A percentile compares a stretch with the other conserved stretches of the same genome.
Conservation (phyloP, 2,888 invertebrate species). For the Mechanitis mazaeus region DNA sequence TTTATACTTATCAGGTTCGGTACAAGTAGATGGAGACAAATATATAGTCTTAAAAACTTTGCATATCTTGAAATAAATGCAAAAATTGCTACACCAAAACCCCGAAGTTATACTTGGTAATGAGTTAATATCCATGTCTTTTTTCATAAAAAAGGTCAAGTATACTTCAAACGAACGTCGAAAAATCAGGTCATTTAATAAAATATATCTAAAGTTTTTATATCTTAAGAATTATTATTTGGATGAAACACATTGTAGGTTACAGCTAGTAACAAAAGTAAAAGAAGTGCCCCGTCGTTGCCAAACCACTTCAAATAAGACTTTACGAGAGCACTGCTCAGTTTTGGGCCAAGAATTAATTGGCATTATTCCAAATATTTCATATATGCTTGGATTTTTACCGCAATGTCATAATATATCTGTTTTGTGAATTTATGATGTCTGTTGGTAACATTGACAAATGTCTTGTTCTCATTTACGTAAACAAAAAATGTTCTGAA, state of each 20-base stretch:
- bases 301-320: constrained; percentile 6
- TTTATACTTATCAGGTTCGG: no score
- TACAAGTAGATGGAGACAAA: no score
- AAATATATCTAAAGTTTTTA: background rate
- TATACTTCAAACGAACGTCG: no score
- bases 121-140: no score
- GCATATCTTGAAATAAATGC: no score
- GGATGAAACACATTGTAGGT: background rate
- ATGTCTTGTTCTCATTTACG: constrained; percentile 1
- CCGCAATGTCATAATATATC: background rate
- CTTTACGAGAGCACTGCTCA: background rate
- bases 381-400: background rate
- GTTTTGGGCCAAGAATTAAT: constrained; percentile 3
- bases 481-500: background rate
- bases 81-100: no score
- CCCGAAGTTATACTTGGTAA: no score
- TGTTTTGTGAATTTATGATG: background rate
- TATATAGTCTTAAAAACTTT: no score
- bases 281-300: background rate
- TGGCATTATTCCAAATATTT: constrained; percentile 2
- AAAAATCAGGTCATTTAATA: background rate
- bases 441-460: background rate
- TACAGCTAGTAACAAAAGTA: constrained; percentile 2
- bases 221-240: background rate
- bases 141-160: no score